A percentile compares a stretch with the other conserved stretches of the same genome.
Conservation (phyloP, 64 coral and sea anemone genomes). For the Cladopsammia gracilis region DNA sequence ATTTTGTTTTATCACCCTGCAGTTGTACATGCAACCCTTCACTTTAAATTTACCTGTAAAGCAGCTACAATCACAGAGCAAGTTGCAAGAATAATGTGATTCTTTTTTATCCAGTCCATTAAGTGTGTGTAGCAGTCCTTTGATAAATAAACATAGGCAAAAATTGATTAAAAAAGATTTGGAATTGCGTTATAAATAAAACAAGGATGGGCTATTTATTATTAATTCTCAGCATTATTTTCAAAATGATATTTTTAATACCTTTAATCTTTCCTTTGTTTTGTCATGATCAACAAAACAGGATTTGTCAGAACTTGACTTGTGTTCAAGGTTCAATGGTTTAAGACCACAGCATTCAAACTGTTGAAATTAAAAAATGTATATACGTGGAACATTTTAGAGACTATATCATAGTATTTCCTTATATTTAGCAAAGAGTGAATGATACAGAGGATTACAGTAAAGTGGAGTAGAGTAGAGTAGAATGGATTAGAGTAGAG, state of each 20-base stretch:
- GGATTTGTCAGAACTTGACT: constrained; percentile 61
- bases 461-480: too few relatives aligned
- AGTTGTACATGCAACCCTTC: background rate
- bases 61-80: constrained; percentile 60
- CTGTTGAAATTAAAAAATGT: constrained; percentile 6
- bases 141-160: background rate
- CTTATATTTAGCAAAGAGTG: too few relatives aligned
- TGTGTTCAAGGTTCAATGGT: constrained; percentile 39
- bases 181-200: too few relatives aligned
- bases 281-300: constrained; percentile 69
- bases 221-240: background rate
- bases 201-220: too few relatives aligned
- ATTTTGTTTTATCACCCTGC: too few relatives aligned
- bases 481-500: too few relatives aligned
- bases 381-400: background rate
- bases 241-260: background rate
- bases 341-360: constrained; percentile 71
- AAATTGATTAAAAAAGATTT: background rate
- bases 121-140: constrained; percentile 73
- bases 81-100: constrained; percentile 69
- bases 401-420: too few relatives aligned
- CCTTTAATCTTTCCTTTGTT: constrained; percentile 64
- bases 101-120: constrained; percentile 63
- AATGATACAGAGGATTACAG: too few relatives aligned
- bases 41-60: constrained; percentile 58